Base-by-base conservation (phyloP, 2,888 invertebrate species). In the Patella caerulea region DNA sequence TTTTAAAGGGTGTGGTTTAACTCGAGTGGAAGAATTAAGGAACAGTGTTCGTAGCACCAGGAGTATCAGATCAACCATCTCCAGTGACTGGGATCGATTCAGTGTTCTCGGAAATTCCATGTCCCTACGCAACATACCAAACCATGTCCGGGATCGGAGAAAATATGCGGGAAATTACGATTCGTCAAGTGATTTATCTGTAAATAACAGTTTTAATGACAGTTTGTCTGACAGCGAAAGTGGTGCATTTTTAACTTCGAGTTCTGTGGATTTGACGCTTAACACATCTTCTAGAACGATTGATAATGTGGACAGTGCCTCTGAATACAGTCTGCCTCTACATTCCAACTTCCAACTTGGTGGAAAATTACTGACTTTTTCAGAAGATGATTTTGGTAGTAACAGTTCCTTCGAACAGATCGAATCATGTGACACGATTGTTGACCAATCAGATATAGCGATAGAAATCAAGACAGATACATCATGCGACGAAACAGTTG, bases 1-100 rank as follows among this genome's bases (percentile, higher is more conserved):
- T 56, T 17, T 45, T 65, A 56, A 55, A 19, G 54, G 54, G 17
- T 53, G 72, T 72, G 84, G 84, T 24, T 75, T 86, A n/a, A 83
- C 82, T 55, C 77, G 87, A 65, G 79, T 81, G 75, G 84, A 86
- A 12, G 45, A 80, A 17, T 77, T 85, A 15, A 74, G 87, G 19
- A 84, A 83, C 71, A 87, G 87, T 69, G 80, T 85, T 9, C 75
- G 75, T 59, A 45, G 45, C 45, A 65, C 65, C 11, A 65, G 65
- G 24, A 65, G 65, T 65, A 81, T 75, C 12, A 71, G 73, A 15
- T 86, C 85, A 19, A 82, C 85, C 1, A 78, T 75, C 45, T 86
- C 85, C 71, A 85, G 85, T 75, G 87, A 87, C 74, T 87, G 87
- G 88, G 88, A 88, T 75, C 78, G 84, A 2, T 87, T 85, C 79